These are phyloP conservation scores for Lithophane semibrunnea DNA, from an alignment of 2,888 invertebrate genomes.

Conservation along the genomic window DNA sequence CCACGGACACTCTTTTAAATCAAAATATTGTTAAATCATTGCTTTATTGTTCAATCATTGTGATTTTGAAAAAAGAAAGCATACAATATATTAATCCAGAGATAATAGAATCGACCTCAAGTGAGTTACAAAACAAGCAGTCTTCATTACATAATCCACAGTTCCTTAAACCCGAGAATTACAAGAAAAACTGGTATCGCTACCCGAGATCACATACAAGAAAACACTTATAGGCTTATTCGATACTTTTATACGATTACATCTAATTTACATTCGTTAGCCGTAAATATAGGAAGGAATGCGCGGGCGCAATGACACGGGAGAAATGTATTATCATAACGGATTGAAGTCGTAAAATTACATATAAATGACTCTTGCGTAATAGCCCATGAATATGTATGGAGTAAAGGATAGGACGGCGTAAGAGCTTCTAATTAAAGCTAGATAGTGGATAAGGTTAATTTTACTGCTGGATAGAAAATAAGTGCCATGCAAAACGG, in stretches of 20 bases:
- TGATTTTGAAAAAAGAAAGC: slow-evolving; percentile 9
- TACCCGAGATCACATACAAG: slow-evolving; percentile 42
- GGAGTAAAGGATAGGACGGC: slow-evolving; percentile 30
- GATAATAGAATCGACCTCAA: not conserved
- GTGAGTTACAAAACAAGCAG: slow-evolving; percentile 23
- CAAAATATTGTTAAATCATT: no score
- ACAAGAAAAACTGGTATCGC: slow-evolving; percentile 54
- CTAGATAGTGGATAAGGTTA: slow-evolving; percentile 13
- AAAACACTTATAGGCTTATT: slow-evolving; percentile 37
- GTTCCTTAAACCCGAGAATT: slow-evolving; percentile 37
- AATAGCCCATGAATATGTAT: slow-evolving; percentile 60
- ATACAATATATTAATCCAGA: not conserved
- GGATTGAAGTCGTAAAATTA: slow-evolving; percentile 52
- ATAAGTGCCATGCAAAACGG: not conserved
- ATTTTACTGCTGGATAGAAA: slow-evolving; percentile 11
- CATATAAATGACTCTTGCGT: slow-evolving; percentile 51
- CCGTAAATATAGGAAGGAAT: slow-evolving; percentile 61
- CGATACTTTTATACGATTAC: slow-evolving; percentile 55
- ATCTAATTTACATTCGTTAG: slow-evolving; percentile 62
- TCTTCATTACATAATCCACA: slow-evolving; percentile 39
- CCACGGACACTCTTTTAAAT: no score
- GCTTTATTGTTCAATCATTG: no score
- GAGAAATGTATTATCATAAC: slow-evolving; percentile 65
- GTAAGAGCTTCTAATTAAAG: slow-evolving; percentile 33
- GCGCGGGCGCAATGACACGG: slow-evolving; percentile 51